Conservation (phyloP, 2,888 invertebrate species). For the Amphipoea lucens region DNA sequence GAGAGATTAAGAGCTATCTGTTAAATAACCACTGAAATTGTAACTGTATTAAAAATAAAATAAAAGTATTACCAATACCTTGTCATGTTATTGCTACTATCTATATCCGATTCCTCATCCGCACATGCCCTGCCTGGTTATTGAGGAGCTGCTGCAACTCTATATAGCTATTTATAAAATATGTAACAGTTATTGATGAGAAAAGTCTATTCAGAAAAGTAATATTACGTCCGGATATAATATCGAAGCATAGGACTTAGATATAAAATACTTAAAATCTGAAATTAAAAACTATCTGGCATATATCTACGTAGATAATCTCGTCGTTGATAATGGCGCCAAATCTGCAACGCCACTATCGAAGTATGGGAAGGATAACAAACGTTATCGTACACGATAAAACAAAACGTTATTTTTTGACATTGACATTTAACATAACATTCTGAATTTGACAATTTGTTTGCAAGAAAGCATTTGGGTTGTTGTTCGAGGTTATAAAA, state of each 20-base stretch:
- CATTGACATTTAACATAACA: background rate
- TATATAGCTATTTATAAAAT: background rate
- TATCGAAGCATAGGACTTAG: background rate
- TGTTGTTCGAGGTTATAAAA: constrained; percentile 25
- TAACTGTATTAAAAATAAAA: constrained; percentile 61
- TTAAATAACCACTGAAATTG: constrained; percentile 61
- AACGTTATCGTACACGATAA: background rate
- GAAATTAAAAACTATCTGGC: background rate
- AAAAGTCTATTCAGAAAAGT: background rate
- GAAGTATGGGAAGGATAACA: background rate
- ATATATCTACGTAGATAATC: background rate
- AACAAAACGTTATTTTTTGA: constrained; percentile 27
- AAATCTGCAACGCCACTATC: background rate
- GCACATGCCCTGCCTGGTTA: background rate
- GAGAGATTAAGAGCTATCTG: constrained; percentile 45
- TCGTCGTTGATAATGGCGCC: no score
- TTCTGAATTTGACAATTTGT: constrained; percentile 14
- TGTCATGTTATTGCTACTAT: constrained; percentile 30
- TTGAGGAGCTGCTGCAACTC: no score
- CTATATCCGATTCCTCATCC: background rate
- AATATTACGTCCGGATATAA: background rate
- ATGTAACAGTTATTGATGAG: no score
- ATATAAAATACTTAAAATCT: background rate
- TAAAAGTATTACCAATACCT: constrained; percentile 60
- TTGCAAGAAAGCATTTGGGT: background rate